Conservation (phyloP, 1,140 invertebrate species). For the Trichonephila clavata region DNA sequence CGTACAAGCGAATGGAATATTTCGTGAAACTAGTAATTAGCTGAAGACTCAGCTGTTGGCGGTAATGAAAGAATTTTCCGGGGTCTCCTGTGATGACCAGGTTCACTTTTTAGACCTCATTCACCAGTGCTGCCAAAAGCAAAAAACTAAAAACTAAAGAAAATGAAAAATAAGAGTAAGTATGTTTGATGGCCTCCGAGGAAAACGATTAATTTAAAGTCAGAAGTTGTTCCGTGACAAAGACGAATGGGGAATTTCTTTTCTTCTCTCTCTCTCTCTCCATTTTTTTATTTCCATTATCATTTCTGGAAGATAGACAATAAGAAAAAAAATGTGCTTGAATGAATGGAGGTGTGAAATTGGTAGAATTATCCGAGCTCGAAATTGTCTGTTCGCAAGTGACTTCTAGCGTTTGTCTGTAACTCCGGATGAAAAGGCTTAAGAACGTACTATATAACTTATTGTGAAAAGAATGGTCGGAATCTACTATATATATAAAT, state of each 20-base stretch:
- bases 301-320: constrained; percentile 59
- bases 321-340: constrained; percentile 45
- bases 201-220: constrained; percentile 76
- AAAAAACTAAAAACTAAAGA: neutral
- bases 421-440: neutral
- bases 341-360: constrained; percentile 73
- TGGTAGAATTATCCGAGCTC: constrained; percentile 66
- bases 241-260: constrained; percentile 73
- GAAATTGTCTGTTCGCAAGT: constrained; percentile 51
- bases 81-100: constrained; percentile 27
- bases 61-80: constrained; percentile 59
- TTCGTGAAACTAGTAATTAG: constrained; percentile 54
- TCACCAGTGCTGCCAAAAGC: neutral
- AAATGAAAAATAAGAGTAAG: constrained; percentile 62
- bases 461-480: no score
- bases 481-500: no score
- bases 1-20: constrained; percentile 4
- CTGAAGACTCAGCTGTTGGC: constrained; percentile 40
- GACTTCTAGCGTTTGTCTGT: neutral
- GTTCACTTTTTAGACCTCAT: constrained; percentile 31
- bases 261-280: constrained; percentile 17
- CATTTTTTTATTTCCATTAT: constrained; percentile 60
- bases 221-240: constrained; percentile 75
- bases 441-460: no score
- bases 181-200: constrained; percentile 70